Base-by-base conservation (phyloP, 2,888 invertebrate genomes). In the Sabellastarte sp. region DNA sequence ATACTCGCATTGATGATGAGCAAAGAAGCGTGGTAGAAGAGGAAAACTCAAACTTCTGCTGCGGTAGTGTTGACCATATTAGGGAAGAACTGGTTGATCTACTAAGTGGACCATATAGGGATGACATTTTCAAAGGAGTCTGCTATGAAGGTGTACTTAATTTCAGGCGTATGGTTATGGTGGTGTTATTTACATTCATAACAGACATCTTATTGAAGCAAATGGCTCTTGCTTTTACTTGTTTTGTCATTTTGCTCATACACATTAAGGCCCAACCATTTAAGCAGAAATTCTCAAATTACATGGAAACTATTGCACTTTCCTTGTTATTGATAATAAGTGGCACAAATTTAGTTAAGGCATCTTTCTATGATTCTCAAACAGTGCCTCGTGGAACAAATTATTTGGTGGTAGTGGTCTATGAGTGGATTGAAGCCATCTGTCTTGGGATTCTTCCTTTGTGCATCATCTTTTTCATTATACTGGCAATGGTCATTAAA, bases 91-190 rank as follows among this genome's bases (percentile, higher is more conserved):
- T 67, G 2, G 65, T 59, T 1, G 67, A 63, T 30, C 32, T 55
- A 28, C 41, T 66, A n/a, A 56, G 50, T 51, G 66, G 65, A 2
- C 59, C 63, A 2, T 66, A 64, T 32, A 41, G 58, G 5, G 24
- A 29, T n/a, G 59, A 66, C 33, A 51, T 66, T 2, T 41, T 33
- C n/a, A 32, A 41, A 1, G 68, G 66, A 1, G 10, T 68, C 5
- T 68, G 68, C 55, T 68, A 63, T 62, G 68, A 68, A 31, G 68
- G 68, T 15, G 56, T 68, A 28, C 60, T 68, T 15, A 64, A 59
- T 41, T 55, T 68, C n/a, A 56, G 66, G 24, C 41, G 68, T 10
- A 56, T 68, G 51, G 30, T 65, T 20, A 29, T 63, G 3, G 64
- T 61, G 10, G 32, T 64, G 3, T 5, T 61, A 26, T 61, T 57